Evolutionary conservation across 2,888 invertebrate genomes (phyloP).

Genomic region (Drosophila monieri): DNA sequence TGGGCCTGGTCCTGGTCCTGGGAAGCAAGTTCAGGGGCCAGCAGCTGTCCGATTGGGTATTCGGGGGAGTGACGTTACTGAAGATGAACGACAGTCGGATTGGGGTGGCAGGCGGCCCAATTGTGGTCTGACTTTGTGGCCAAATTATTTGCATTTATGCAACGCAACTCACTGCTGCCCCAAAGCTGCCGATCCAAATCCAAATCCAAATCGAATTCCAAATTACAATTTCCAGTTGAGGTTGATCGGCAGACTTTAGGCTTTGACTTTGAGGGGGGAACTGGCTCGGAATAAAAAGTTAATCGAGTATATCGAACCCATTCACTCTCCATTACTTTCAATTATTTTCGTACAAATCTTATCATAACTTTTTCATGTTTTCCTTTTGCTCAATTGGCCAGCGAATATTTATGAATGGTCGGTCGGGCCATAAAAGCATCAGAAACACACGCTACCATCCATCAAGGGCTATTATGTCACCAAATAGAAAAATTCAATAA

Average conservation of each 20-base stretch:
- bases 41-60: constrained; percentile 10
- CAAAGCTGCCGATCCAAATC: background rate
- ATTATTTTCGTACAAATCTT: background rate
- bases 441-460: constrained; percentile 16
- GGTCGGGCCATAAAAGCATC: constrained; percentile 12
- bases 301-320: too few relatives aligned
- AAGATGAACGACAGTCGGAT: background rate
- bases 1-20: background rate
- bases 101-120: background rate
- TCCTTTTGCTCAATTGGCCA: background rate
- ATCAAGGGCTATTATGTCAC: constrained; percentile 31
- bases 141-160: constrained; percentile 33
- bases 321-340: too few relatives aligned
- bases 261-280: background rate
- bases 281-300: too few relatives aligned
- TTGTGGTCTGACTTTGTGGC: constrained; percentile 44
- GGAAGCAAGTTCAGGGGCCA: background rate
- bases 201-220: background rate
- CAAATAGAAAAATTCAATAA: background rate
- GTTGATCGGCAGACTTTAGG: background rate
- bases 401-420: background rate
- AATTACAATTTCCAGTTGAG: background rate
- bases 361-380: background rate
- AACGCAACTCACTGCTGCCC: background rate
- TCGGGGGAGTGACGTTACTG: background rate